Percentiles rank a stretch among this genome's conserved stretches.
These are phyloP conservation scores for Danio kyathit DNA, from an alignment of 2,797 vertebrate species.

Conservation along the genomic window DNA sequence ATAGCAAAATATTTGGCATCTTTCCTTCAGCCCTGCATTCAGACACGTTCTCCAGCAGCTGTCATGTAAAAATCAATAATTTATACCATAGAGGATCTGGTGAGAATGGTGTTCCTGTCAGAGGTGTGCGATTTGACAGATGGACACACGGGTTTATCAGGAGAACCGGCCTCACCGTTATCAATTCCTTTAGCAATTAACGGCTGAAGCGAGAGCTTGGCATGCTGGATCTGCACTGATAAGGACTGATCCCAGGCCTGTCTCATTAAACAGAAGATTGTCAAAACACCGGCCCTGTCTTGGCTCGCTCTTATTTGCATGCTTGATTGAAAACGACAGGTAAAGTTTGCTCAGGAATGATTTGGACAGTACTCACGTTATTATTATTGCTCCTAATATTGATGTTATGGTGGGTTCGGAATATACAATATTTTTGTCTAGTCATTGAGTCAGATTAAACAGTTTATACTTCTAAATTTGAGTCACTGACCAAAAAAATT, in stretches of 20 bases:
- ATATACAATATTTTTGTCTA: no score
- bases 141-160: constrained; percentile 75
- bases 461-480: no score
- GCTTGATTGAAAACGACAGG: constrained; percentile 31
- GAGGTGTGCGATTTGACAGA: constrained; percentile 64
- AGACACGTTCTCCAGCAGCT: constrained; percentile 70
- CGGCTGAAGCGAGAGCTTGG: constrained; percentile 67
- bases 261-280: constrained; percentile 69
- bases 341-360: constrained; percentile 32
- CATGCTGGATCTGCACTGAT: constrained; percentile 67
- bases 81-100: constrained; percentile 68
- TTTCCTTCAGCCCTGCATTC: constrained; percentile 66
- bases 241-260: constrained; percentile 66
- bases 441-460: no score
- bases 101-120: constrained; percentile 39
- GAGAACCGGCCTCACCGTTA: constrained; percentile 67
- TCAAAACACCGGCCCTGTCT: constrained; percentile 59
- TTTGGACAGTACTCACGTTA: not conserved
- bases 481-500: no score
- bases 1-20: constrained; percentile 68
- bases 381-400: not conserved
- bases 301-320: constrained; percentile 41
- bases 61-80: constrained; percentile 82
- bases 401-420: no score
- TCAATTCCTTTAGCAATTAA: constrained; percentile 77